Evolutionary conservation across 2,888 invertebrate species (phyloP), one percentile per base, ranked within the genome.

Genomic region (Scaptomyza polygonia): DNA sequence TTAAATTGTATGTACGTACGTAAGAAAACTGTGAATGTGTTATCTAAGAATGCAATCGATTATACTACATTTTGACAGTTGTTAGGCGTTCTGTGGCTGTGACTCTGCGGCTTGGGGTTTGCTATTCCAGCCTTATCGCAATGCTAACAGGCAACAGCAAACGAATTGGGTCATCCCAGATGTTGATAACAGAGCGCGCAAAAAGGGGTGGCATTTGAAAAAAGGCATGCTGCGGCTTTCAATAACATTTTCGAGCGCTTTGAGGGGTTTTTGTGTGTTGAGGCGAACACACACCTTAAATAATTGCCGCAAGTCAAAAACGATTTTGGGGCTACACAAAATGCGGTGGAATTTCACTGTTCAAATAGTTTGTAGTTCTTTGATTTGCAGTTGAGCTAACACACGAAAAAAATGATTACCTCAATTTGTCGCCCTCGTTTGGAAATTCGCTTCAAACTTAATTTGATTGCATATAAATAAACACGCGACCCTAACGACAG

Each of bases 391-490:
- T 39, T 57, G 5, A 65, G 42, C 54, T 44, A 66, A 52, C 57
- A 73, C 72, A 66, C 67, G 61, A 45, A 79, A 85, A 82, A 73
- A 66, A 75, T 81, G 79, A 86, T 82, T 76, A 86, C 70, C 67
- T 68, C 83, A 79, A 72, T 77, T 80, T 77, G 87, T 80, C 67
- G 81, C 85, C 63, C 84, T 66, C 70, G 76, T 67, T 67, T 66
- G 58, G 43, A 72, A 83, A 73, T 67, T 82, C 67, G 81, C 68
- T 88, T 65, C 65, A 86, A 74, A 86, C 87, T 88, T 86, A 88
- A 86, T 85, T 88, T 85, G 88, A 85, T 85, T 87, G 88, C 79
- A 74, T 87, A 84, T 84, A 86, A 88, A 85, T 84, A 88, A 84
- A 84, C 83, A 76, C 79, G 68, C 69, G 65, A 71, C 52, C 49